Evolutionary conservation across 2,113 vertebrate genomes (phyloP).

Genomic region (Tenebrosternarchus preto): DNA sequence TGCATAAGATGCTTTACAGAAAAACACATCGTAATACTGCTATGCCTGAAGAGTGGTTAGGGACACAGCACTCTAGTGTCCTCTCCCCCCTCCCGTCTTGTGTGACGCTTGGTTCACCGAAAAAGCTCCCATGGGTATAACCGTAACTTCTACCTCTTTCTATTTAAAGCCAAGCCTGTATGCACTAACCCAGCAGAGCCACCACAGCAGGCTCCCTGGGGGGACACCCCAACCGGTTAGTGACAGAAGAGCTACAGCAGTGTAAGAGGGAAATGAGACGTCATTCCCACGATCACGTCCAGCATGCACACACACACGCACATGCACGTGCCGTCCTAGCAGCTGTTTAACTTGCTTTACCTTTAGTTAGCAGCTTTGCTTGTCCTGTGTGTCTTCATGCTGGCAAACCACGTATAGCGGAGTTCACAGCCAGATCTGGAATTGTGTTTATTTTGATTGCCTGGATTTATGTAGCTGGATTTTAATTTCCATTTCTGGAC

Average conservation of each 20-base stretch:
- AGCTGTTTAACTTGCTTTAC: background rate
- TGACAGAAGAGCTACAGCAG: background rate
- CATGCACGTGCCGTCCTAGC: background rate
- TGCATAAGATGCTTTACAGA: constrained; percentile 24
- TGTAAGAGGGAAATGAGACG: background rate
- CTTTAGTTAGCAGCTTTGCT: background rate
- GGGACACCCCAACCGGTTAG: background rate
- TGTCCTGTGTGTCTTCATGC: too few relatives aligned
- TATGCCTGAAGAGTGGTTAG: background rate
- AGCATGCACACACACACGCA: background rate
- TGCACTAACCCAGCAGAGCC: background rate
- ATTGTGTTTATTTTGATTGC: background rate
- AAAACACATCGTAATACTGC: background rate
- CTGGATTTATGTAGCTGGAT: too few relatives aligned
- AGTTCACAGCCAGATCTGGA: background rate
- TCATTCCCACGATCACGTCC: background rate
- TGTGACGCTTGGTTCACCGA: constrained; percentile 21
- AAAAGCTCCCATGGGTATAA: constrained; percentile 46
- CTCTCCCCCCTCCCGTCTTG: background rate
- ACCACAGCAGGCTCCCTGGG: background rate
- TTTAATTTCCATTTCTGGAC: too few relatives aligned
- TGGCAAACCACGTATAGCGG: background rate
- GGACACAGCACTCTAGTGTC: constrained; percentile 26
- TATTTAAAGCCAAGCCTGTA: constrained; percentile 50
- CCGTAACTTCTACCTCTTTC: constrained; percentile 32